Evolutionary conservation across 2,888 invertebrate genomes (phyloP), one percentile per base, ranked within the genome.

Genomic region (Sinelater perroti): DNA sequence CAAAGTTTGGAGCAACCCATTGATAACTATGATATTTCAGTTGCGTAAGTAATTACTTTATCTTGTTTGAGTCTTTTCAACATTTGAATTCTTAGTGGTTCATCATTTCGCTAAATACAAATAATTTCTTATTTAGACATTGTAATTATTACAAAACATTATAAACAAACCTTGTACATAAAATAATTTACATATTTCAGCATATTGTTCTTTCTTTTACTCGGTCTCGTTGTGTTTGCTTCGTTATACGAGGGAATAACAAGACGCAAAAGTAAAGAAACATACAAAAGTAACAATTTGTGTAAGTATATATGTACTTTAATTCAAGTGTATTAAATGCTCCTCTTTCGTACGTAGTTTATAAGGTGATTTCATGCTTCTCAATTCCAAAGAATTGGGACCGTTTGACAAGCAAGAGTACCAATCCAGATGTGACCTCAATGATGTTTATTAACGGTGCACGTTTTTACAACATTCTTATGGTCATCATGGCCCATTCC

Each of bases 11-110:
- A 42, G 5, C 67, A 64, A 45, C 35, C 58, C 1, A 46, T 68
- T n/a, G 71, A 72, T 58, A 10, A 17, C 21, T 61, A 69, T 20
- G 72, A 73, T 54, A 59, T 66, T 24, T 11, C 47, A 14, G 63
- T 67, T 51, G 68, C 49, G 73, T 72, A 63, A 68, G 69, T 58
- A 52, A n/a, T n/a, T n/a, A n/a, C n/a, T n/a, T n/a, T n/a, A n/a
- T n/a, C n/a, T n/a, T n/a, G n/a, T n/a, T n/a, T n/a, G n/a, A n/a
- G n/a, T n/a, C n/a, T n/a, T n/a, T n/a, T n/a, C n/a, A n/a, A n/a
- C n/a, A n/a, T n/a, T n/a, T n/a, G n/a, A n/a, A n/a, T n/a, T n/a
- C n/a, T n/a, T n/a, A n/a, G n/a, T n/a, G n/a, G n/a, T n/a, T n/a
- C n/a, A n/a, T n/a, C n/a, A n/a, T n/a, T n/a, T n/a, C n/a, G n/a